Conservation (phyloP, 2,888 invertebrate genomes). For the Polydrusus pterygomalis region DNA sequence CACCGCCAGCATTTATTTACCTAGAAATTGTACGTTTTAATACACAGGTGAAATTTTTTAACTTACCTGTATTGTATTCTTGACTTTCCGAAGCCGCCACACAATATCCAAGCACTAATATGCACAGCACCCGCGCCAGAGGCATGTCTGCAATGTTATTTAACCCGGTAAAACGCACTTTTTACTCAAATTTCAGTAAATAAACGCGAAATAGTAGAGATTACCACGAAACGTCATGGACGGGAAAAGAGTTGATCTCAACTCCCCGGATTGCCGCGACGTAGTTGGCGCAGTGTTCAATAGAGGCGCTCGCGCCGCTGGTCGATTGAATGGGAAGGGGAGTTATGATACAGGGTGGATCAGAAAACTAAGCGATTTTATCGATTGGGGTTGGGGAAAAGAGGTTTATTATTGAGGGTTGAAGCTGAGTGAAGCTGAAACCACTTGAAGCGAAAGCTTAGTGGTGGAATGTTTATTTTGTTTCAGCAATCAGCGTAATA, state of each 20-base stretch:
- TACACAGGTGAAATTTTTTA: conserved; percentile 57
- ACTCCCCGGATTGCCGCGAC: conserved; percentile 58
- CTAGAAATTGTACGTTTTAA: conserved; percentile 40
- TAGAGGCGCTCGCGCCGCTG: conserved; percentile 56
- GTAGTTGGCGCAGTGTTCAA: conserved; percentile 57
- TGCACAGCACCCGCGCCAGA: conserved; percentile 59
- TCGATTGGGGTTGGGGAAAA: not conserved
- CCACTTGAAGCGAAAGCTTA: conserved; percentile 6
- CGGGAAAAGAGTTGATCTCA: conserved; percentile 60
- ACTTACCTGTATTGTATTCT: conserved; percentile 61
- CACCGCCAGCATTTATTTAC: conserved; percentile 50
- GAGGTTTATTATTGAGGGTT: not conserved
- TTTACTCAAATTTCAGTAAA: conserved; percentile 58
- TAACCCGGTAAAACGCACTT: conserved; percentile 55
- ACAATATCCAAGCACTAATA: conserved; percentile 60
- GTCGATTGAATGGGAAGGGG: conserved; percentile 57
- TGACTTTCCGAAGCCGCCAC: conserved; percentile 56
- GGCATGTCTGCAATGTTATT: conserved; percentile 60
- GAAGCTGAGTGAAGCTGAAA: conserved; percentile 7
- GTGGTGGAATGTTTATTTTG: conserved; percentile 11
- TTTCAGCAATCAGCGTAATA: not conserved
- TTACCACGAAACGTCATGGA: conserved; percentile 59
- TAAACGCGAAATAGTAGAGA: conserved; percentile 58
- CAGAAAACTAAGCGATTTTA: conserved; percentile 21
- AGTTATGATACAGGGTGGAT: conserved; percentile 39